phyloP scores from a whole-genome alignment of 2,797 vertebrate species.

The Anas acuta region DNA sequence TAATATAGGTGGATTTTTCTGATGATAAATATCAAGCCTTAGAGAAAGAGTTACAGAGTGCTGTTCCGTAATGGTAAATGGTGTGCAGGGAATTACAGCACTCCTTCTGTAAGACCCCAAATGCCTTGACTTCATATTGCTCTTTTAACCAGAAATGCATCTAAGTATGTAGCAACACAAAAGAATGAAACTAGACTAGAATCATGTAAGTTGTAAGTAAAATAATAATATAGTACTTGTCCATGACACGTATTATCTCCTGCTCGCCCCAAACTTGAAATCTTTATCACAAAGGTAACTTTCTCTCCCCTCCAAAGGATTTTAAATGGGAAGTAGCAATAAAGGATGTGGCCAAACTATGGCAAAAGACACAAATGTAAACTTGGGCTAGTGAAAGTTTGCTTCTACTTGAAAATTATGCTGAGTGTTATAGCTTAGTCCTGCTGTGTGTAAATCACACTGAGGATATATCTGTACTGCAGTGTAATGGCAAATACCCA shows the following conservation, averaged over 20 bases:
- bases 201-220: background rate
- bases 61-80: background rate
- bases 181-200: background rate
- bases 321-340: background rate
- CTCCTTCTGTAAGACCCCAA: background rate
- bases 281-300: background rate
- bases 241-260: background rate
- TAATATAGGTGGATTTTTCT: background rate
- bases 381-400: background rate
- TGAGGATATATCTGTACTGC: background rate
- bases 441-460: background rate
- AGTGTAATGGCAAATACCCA: background rate
- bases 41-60: background rate
- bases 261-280: background rate
- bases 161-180: background rate
- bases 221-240: background rate
- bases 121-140: background rate
- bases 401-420: background rate
- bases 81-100: background rate
- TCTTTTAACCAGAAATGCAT: background rate
- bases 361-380: background rate
- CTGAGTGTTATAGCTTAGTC: background rate
- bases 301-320: background rate
- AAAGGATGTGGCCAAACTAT: background rate
- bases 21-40: background rate